Evolutionary conservation across 2,113 vertebrate genomes (phyloP).

Genomic region (Lagopus leucura): DNA sequence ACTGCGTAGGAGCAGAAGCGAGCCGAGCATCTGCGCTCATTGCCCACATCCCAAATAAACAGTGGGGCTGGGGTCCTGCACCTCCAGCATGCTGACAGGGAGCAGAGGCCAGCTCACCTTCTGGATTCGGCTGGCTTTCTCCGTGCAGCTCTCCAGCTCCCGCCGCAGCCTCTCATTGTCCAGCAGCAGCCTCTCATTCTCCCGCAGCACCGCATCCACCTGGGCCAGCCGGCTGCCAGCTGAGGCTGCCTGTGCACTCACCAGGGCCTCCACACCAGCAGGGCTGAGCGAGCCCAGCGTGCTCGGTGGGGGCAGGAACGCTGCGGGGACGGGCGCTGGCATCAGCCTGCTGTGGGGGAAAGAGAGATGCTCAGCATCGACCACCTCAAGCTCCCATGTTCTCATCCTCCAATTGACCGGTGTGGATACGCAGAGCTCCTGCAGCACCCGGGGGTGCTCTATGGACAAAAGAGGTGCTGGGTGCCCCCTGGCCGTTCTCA

Average conservation of each 20-base stretch:
- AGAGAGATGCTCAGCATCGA: not conserved
- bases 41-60: not conserved
- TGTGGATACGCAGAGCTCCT: not conserved
- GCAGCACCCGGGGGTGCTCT: not conserved
- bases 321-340: constrained; percentile 77
- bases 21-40: not conserved
- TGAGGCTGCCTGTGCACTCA: constrained; percentile 45
- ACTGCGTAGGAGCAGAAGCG: not conserved
- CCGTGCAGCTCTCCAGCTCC: constrained; percentile 83
- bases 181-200: constrained; percentile 88
- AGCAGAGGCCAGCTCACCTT: constrained; percentile 81
- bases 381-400: not conserved
- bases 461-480: not conserved
- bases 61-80: not conserved
- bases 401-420: not conserved
- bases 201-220: constrained; percentile 81
- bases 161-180: constrained; percentile 79
- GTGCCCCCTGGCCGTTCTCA: accelerated
- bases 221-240: constrained; percentile 78
- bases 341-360: constrained; percentile 77
- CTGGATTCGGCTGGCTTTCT: constrained; percentile 89
- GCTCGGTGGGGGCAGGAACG: constrained; percentile 70
- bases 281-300: constrained; percentile 73
- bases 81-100: not conserved
- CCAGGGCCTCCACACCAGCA: constrained; percentile 75